phyloP scores from a whole-genome alignment of 2,797 vertebrate species.

The Sus cebifrons region DNA sequence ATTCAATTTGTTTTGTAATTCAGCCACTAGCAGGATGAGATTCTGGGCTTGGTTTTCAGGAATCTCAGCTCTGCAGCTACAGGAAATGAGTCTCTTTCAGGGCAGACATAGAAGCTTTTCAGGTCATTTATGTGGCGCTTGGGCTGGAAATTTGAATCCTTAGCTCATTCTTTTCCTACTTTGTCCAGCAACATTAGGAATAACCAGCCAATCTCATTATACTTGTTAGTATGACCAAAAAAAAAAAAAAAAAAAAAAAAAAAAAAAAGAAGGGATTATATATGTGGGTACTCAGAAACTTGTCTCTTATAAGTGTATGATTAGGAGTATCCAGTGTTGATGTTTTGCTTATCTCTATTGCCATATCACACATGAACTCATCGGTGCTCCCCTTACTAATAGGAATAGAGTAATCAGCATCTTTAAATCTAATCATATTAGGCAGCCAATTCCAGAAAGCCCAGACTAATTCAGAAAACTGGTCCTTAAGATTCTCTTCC shows the following conservation, averaged over 20 bases:
- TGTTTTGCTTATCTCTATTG: not conserved
- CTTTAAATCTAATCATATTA: not conserved
- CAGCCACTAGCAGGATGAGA: conserved; percentile 3
- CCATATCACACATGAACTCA: not conserved
- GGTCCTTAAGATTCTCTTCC: not conserved
- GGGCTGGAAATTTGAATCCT: not conserved
- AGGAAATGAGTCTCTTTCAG: conserved; percentile 23
- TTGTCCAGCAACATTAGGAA: conserved; percentile 8
- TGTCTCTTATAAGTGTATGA: not conserved
- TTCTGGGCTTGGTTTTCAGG: conserved; percentile 47
- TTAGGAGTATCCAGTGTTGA: not conserved
- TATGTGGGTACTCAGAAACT: not conserved
- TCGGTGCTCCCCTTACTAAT: not conserved
- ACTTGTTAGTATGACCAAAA: not conserved
- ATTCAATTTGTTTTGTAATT: conserved; percentile 6
- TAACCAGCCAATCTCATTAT: not conserved
- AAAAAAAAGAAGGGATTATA: not conserved
- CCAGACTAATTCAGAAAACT: not conserved
- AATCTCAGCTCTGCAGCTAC: conserved; percentile 25
- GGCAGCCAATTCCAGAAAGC: not conserved
- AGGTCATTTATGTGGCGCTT: not conserved
- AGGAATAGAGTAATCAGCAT: not conserved
- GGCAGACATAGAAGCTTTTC: not conserved
- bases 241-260: not conserved
- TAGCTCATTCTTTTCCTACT: not conserved